phyloP scores from a whole-genome alignment of 2,888 invertebrate genomes.

The Lithophane semibrunnea region DNA sequence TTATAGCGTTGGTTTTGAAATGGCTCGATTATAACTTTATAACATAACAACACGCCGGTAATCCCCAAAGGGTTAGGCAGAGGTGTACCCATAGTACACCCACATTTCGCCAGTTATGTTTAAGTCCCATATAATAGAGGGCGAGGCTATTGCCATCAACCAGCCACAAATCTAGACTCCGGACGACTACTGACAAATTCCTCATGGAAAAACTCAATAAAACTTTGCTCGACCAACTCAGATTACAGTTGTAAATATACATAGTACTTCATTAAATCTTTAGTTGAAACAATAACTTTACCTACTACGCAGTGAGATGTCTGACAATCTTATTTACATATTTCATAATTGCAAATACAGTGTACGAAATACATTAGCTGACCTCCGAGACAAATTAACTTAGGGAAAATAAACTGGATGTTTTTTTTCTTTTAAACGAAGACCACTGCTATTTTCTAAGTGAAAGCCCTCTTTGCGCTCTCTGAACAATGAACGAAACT shows the following conservation, averaged over 20 bases:
- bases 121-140: not conserved
- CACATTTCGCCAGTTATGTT: not conserved
- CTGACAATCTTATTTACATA: slow-evolving; percentile 16
- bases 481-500: not conserved
- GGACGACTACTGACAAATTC: not conserved
- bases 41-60: not conserved
- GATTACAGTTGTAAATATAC: not conserved
- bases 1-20: not conserved
- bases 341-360: slow-evolving; percentile 39
- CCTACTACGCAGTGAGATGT: not conserved
- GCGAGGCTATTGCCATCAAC: not conserved
- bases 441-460: not conserved
- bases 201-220: not conserved
- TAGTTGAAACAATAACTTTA: not conserved
- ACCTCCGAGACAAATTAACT: slow-evolving; percentile 22
- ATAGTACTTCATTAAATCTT: not conserved
- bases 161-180: not conserved
- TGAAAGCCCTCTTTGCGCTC: not conserved
- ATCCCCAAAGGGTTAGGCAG: not conserved
- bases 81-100: not conserved
- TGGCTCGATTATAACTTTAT: not conserved
- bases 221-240: not conserved
- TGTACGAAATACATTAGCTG: not conserved
- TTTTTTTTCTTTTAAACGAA: not conserved
- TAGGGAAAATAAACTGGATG: slow-evolving; percentile 1